Base-by-base conservation (phyloP, 2,888 invertebrate species). In the Stegophylla sp. region DNA sequence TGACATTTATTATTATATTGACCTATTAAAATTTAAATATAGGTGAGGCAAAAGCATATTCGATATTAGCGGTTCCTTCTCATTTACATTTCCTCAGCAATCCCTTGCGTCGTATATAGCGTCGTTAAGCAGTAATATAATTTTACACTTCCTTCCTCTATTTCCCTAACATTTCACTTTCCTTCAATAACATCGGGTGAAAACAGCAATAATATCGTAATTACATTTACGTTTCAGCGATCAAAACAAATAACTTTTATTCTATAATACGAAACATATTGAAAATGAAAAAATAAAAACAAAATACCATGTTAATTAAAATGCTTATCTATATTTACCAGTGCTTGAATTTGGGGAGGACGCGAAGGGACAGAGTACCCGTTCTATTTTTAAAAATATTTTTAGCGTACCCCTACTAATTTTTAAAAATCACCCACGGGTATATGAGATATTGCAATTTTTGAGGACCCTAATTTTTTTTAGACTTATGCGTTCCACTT, bases 71-170 rank as follows among this genome's bases (percentile, higher is more conserved):
- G 20, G 48, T 51, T 74, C 74, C 74, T 61, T 34, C 5, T 74
- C 20, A 10, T 63, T 63, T 63, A 48, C 63, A 74, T 63, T 74
- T 74, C 63, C 63, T 51, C 20, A 10, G 51, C 26, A 63, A 34
- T 51, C 59, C 28, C 17, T 3, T n/a, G n/a, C n/a, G 48, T 48
- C 45, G 28, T 20, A 34, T 34, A 51, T 48, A n/a, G n/a, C n/a
- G n/a, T n/a, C n/a, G n/a, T 74, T 34, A 34, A 20, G 7, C 13
- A 5, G 28, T 23, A 45, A 23, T 63, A 51, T 51, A 63, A 63
- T 63, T 51, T 74, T 74, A 51, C 63, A 34, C 34, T 61, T 63
- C 63, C 51, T 74, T 63, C 12, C 48, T 51, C 28, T 10, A 34
- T 51, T 74, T 63, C 34, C 45, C 26, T 17, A 7, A 12, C 15